A percentile compares a stretch with the other conserved stretches of the same genome.
Conservation (phyloP, 2,888 invertebrate genomes). For the Tetramorium bicarinatum region DNA sequence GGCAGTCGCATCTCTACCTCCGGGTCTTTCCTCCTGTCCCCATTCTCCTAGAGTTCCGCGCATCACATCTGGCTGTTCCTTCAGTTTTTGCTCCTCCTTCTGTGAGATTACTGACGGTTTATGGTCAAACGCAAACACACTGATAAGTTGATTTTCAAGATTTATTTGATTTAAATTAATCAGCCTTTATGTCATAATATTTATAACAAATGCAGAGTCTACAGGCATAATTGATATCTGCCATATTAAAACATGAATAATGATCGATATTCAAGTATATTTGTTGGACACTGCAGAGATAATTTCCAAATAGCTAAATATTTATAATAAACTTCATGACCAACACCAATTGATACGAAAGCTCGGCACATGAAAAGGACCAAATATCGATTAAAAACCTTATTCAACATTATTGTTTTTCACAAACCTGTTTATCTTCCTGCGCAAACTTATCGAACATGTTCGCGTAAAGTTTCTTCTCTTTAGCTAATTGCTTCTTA, state of each 20-base stretch:
- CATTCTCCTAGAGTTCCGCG: conserved; percentile 91
- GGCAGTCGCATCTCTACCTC: conserved; percentile 90
- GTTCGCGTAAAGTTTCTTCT: conserved; percentile 96
- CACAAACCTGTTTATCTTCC: conserved; percentile 89
- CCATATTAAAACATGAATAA: conserved; percentile 10
- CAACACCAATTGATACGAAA: conserved; percentile 19
- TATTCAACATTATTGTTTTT: conserved; percentile 58
- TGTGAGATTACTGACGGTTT: conserved; percentile 86
- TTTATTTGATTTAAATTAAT: conserved; percentile 44
- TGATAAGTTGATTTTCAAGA: conserved; percentile 43
- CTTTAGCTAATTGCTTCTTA: conserved; percentile 92
- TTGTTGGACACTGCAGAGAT: background rate
- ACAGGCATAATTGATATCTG: background rate
- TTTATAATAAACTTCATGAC: conserved; percentile 20
- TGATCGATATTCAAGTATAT: background rate
- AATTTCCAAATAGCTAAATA: background rate
- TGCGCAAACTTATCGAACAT: conserved; percentile 98
- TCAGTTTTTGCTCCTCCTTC: conserved; percentile 91
- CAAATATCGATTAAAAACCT: background rate
- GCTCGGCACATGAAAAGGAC: background rate
- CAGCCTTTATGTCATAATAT: conserved; percentile 31
- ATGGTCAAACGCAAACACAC: conserved; percentile 69
- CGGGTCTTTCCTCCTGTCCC: conserved; percentile 90
- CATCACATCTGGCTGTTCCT: conserved; percentile 91
- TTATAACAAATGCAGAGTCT: conserved; percentile 45